phyloP scores from a whole-genome alignment of 2,888 invertebrate species.

The Tricholauxania praeusta region DNA sequence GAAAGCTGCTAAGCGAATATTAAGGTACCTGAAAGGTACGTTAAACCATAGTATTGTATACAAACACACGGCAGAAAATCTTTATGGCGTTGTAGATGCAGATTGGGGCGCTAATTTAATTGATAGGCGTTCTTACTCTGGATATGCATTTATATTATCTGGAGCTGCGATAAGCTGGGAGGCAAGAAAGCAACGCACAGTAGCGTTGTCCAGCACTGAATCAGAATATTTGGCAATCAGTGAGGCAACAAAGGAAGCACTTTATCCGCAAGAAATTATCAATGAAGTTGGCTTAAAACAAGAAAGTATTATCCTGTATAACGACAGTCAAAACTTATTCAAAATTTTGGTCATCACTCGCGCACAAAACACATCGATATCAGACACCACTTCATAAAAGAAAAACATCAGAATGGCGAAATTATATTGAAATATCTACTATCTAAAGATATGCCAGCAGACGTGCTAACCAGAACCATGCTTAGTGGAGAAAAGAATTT shows the following conservation, averaged over 20 bases:
- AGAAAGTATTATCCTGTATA: constrained; percentile 35
- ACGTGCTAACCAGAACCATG: background rate
- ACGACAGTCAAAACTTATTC: constrained; percentile 14
- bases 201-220: constrained; percentile 36
- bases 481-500: background rate
- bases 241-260: constrained; percentile 43
- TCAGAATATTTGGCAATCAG: constrained; percentile 42
- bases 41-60: constrained; percentile 37
- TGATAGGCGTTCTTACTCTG: constrained; percentile 45
- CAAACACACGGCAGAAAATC: constrained; percentile 20
- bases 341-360: background rate
- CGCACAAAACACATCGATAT: constrained; percentile 21
- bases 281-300: constrained; percentile 33
- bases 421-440: background rate
- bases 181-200: constrained; percentile 43
- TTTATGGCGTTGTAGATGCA: constrained; percentile 43
- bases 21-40: constrained; percentile 44
- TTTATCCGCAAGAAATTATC: constrained; percentile 38
- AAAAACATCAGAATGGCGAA: background rate
- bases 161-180: constrained; percentile 46
- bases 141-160: constrained; percentile 43
- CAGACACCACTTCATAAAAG: constrained; percentile 8
- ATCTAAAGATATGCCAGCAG: constrained; percentile 12
- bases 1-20: constrained; percentile 43
- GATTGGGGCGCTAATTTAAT: constrained; percentile 44